Conservation (phyloP, 2,113 vertebrate genomes). For the Puma concolor region DNA sequence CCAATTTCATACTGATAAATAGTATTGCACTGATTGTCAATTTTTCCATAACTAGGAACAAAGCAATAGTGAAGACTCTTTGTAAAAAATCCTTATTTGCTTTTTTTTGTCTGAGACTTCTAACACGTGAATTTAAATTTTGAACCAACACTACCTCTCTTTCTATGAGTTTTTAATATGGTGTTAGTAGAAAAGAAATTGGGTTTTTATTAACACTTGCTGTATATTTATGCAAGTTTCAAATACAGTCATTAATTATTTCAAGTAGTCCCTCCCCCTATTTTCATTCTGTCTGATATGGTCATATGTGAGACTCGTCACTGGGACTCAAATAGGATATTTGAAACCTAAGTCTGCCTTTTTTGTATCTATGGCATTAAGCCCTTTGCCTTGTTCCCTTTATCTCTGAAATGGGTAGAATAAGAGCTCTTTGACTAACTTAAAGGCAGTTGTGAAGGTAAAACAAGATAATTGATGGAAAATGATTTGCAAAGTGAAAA, state of each 20-base stretch:
- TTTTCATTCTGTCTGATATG: neutral
- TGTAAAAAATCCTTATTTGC: neutral
- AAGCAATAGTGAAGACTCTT: neutral
- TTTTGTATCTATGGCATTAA: neutral
- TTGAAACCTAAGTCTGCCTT: neutral
- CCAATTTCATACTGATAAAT: neutral
- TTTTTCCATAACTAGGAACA: neutral
- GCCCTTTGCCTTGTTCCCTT: neutral
- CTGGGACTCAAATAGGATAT: neutral
- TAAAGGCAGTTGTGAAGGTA: neutral
- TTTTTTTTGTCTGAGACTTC: neutral
- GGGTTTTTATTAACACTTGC: neutral
- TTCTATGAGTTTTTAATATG: neutral
- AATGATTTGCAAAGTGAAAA: neutral
- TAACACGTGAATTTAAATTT: neutral
- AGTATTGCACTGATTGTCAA: too few species aligned
- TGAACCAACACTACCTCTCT: neutral
- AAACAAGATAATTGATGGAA: neutral
- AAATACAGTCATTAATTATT: neutral
- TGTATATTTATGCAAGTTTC: neutral
- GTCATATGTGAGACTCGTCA: neutral
- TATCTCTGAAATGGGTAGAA: constrained; percentile 6
- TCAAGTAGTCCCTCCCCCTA: neutral
- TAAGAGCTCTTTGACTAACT: neutral
- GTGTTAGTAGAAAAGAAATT: neutral